phyloP scores from a whole-genome alignment of 2,888 invertebrate genomes.

The Tinea pellionella region DNA sequence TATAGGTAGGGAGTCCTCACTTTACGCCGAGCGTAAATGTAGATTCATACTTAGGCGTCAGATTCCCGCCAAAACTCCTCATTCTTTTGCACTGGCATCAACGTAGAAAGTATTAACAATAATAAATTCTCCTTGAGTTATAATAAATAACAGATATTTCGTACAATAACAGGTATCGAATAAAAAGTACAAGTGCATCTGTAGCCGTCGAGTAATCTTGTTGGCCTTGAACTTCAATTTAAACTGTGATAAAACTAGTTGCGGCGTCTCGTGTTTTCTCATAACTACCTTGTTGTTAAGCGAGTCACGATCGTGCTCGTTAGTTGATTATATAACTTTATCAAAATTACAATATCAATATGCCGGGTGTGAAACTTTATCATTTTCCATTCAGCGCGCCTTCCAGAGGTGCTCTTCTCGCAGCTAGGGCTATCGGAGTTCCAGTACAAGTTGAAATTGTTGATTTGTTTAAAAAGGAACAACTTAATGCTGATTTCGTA shows the following conservation, averaged over 20 bases:
- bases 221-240: not conserved
- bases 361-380: constrained; percentile 49
- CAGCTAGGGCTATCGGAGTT: constrained; percentile 68
- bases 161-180: too few species aligned
- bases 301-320: not conserved
- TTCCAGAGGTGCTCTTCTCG: constrained; percentile 71
- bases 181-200: too few species aligned
- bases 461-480: constrained; percentile 70
- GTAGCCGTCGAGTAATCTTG: too few species aligned
- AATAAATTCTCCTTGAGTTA: too few species aligned
- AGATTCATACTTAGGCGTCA: too few species aligned
- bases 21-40: too few species aligned
- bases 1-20: too few species aligned
- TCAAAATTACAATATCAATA: not conserved
- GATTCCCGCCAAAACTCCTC: too few species aligned
- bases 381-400: constrained; percentile 73
- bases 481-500: constrained; percentile 64
- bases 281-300: not conserved
- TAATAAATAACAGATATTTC: too few species aligned
- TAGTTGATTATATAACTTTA: not conserved
- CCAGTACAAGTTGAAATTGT: constrained; percentile 60
- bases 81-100: too few species aligned
- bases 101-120: too few species aligned
- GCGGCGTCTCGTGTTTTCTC: not conserved
- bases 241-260: not conserved